Conservation (phyloP, 2,888 invertebrate species). For the Laspeyria flexula region DNA sequence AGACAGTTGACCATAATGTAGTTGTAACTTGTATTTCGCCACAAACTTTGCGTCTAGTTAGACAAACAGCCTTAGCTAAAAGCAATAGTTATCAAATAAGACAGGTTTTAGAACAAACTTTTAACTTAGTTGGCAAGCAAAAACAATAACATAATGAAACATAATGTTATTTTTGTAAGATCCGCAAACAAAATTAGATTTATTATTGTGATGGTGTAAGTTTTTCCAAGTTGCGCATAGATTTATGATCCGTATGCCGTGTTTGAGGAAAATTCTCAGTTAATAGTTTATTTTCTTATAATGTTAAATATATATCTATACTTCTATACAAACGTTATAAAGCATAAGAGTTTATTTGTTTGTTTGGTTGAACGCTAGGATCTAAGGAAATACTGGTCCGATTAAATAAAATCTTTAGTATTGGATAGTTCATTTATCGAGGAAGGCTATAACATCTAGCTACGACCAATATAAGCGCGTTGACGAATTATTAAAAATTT, state of each 20-base stretch:
- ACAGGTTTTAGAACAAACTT: conserved; percentile 29
- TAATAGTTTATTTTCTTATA: too few species aligned
- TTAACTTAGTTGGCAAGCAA: conserved; percentile 14
- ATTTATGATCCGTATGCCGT: not conserved
- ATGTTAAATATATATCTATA: too few species aligned
- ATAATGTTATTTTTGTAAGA: not conserved
- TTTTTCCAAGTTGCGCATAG: not conserved
- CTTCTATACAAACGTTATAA: too few species aligned
- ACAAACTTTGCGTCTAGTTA: not conserved
- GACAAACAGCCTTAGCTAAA: conserved; percentile 12
- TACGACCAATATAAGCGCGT: too few species aligned
- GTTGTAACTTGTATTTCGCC: not conserved
- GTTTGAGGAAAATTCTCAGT: not conserved
- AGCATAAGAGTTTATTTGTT: too few species aligned
- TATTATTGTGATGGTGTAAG: not conserved
- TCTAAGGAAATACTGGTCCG: too few species aligned
- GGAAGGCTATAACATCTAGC: too few species aligned
- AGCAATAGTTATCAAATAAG: conserved; percentile 27
- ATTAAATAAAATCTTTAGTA: too few species aligned
- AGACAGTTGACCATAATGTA: not conserved
- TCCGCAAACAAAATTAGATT: not conserved
- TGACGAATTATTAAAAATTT: too few species aligned
- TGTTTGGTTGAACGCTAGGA: too few species aligned
- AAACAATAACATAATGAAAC: not conserved
- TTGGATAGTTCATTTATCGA: too few species aligned